Evolutionary conservation across 2,113 vertebrate species (phyloP), one percentile per base, ranked within the genome.

Genomic region (Gorsachius goisagi): DNA sequence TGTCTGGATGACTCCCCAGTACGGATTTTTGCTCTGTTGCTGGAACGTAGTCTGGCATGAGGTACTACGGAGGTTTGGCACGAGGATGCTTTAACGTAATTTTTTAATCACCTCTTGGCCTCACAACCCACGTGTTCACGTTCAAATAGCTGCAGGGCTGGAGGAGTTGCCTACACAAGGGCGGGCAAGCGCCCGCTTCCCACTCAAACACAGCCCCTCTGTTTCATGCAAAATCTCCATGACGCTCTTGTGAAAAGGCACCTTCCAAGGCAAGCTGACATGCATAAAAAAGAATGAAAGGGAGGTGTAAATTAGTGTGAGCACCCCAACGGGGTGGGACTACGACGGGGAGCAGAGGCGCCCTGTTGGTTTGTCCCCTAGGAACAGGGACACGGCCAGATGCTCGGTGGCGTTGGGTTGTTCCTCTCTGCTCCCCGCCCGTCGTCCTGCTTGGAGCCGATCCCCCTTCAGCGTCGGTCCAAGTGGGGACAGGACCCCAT

Each of bases 221-320:
- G 1, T 49, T 78, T 23, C 17, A 23, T 0, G 0, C 1, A 15
- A 52, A 82, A 47, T 41, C 66, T 76, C 35, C 0, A 1, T 2
- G 47, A 9, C 12, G 20, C 32, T 85, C 37, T 49, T 69, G 35
- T 27, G 60, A 37, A 71, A 60, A 60, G 62, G 13, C 27, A 15
- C 7, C 49, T 39, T n/a, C 28, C 4, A 2, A 59, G 58, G 9
- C 4, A 0, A 82, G 28, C 41, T 79, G 47, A 6, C 2, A 16
- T 6, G 9, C 20, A n/a, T 2, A 52, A 88, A 39, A 85, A 78
- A 28, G 27, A 37, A 17, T 0, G 8, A 50, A 6, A 84, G 91
- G 21, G 35, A 76, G 5, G 23, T 41, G 47, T 0, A 85, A 74
- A 74, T 39, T 6, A 20, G 18, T 20, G 22, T 33, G 30, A 71